phyloP scores from a whole-genome alignment of 30 jellyfish, hydroid and myxozoan genomes.

The Cassiopea andromeda region DNA sequence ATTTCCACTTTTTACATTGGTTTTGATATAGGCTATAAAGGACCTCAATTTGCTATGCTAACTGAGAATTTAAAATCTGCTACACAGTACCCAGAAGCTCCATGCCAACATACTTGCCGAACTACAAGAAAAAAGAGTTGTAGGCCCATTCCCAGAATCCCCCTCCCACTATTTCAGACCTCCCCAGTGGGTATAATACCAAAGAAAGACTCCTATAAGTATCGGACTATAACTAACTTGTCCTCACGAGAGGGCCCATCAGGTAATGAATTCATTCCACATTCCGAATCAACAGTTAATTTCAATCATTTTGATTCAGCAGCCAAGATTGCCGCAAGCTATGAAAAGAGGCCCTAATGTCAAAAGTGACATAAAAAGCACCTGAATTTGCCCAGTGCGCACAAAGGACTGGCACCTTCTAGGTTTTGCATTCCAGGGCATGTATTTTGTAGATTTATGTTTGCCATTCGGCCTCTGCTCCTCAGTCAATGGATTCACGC shows the following conservation, averaged over 20 bases:
- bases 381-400: slow-evolving; percentile 69
- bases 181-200: slow-evolving; percentile 41
- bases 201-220: slow-evolving; percentile 10
- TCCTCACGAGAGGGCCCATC: slow-evolving; percentile 56
- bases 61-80: neutral
- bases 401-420: slow-evolving; percentile 41
- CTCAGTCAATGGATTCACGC: slow-evolving; percentile 1
- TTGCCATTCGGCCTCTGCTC: slow-evolving; percentile 43
- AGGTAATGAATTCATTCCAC: slow-evolving; percentile 31
- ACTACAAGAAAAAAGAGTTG: too few species aligned
- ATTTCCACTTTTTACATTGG: slow-evolving; percentile 4
- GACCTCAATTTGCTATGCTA: too few species aligned
- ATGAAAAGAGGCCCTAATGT: slow-evolving; percentile 28
- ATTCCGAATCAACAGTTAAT: slow-evolving; percentile 15
- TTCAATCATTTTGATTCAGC: slow-evolving; percentile 55
- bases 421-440: slow-evolving; percentile 16
- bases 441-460: slow-evolving; percentile 34
- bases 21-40: neutral
- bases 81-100: neutral
- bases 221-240: slow-evolving; percentile 32
- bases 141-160: too few species aligned
- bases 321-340: slow-evolving; percentile 15
- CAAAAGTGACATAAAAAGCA: slow-evolving; percentile 59
- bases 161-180: neutral
- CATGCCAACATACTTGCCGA: too few species aligned